phyloP scores from a whole-genome alignment of 2,888 invertebrate genomes.

The Lasioglossum leucozonium region DNA sequence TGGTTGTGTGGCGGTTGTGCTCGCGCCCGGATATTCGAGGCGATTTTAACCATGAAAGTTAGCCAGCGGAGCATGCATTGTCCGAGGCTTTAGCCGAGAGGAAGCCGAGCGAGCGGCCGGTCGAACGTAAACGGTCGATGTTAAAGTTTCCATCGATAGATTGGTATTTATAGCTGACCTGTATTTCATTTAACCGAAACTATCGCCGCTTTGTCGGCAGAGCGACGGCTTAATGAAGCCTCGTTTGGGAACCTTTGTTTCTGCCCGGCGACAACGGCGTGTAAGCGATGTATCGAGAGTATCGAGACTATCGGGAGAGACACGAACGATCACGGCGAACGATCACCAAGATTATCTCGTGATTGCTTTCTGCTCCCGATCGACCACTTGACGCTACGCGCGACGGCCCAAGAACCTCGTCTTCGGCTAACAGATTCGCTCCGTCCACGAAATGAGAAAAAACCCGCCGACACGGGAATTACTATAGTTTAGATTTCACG shows the following conservation, averaged over 20 bases:
- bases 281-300: constrained; percentile 61
- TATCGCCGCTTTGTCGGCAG: constrained; percentile 61
- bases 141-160: constrained; percentile 63
- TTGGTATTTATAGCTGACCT: constrained; percentile 67
- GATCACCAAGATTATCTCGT: constrained; percentile 67
- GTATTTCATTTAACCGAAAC: constrained; percentile 70
- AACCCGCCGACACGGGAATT: neutral
- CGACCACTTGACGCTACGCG: constrained; percentile 38
- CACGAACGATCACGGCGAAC: constrained; percentile 61
- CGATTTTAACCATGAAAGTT: constrained; percentile 28
- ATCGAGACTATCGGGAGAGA: constrained; percentile 32
- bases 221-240: constrained; percentile 68
- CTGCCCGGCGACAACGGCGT: constrained; percentile 55
- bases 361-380: constrained; percentile 63
- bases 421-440: neutral
- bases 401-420: neutral
- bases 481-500: too few relatives aligned
- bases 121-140: constrained; percentile 46
- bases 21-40: neutral
- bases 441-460: neutral
- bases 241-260: constrained; percentile 64
- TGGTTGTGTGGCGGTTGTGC: neutral
- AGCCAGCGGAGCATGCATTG: constrained; percentile 31
- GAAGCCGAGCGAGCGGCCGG: constrained; percentile 35
- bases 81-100: constrained; percentile 34